Conservation (phyloP, 2,888 invertebrate species). For the Creontiades dilutus region DNA sequence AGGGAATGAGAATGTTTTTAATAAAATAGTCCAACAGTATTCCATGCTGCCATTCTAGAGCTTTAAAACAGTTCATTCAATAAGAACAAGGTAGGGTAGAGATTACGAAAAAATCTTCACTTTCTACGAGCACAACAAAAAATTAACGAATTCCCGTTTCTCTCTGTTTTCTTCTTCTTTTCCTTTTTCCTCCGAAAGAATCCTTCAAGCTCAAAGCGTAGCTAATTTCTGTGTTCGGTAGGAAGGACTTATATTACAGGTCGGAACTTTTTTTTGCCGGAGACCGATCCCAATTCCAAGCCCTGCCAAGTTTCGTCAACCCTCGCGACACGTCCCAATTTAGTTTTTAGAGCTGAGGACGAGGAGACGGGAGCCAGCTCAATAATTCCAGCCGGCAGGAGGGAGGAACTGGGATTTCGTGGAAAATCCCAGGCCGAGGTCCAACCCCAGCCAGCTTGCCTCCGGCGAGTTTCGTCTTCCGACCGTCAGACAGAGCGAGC, state of each 20-base stretch:
- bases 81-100: too few relatives aligned
- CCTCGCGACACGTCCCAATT: conserved; percentile 47
- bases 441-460: conserved; percentile 60
- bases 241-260: background rate
- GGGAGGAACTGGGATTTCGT: background rate
- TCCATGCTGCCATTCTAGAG: too few relatives aligned
- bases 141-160: background rate
- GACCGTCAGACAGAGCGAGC: background rate
- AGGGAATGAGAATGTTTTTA: too few relatives aligned
- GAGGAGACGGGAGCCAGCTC: conserved; percentile 37
- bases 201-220: background rate
- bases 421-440: conserved; percentile 22
- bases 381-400: background rate
- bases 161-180: background rate
- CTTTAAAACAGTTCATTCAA: too few relatives aligned
- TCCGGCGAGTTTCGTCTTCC: background rate
- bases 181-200: too few relatives aligned
- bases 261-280: conserved; percentile 9
- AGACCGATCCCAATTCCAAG: background rate
- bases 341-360: conserved; percentile 28
- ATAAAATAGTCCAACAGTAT: too few relatives aligned
- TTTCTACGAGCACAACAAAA: too few relatives aligned
- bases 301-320: conserved; percentile 44
- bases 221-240: background rate
- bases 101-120: too few relatives aligned